Evolutionary conservation across 2,888 invertebrate genomes (phyloP).

Genomic region (Junonia oenone): DNA sequence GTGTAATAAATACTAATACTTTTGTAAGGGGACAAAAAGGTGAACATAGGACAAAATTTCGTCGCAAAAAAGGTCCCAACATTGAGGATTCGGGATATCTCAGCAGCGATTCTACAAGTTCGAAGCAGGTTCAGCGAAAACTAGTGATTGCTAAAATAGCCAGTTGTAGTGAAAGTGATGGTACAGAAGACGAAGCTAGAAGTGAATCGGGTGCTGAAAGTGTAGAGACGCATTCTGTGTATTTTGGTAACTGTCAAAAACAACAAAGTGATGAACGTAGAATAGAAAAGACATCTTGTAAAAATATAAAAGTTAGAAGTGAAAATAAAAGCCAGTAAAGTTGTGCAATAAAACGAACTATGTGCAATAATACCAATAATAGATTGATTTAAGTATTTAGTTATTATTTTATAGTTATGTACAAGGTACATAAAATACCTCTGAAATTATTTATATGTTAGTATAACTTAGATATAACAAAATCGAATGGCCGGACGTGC

Average conservation of each 20-base stretch:
- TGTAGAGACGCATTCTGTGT: conserved; percentile 91
- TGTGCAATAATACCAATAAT: conserved; percentile 48
- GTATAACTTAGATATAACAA: conserved; percentile 20
- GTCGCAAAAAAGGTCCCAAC: conserved; percentile 57
- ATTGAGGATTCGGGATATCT: conserved; percentile 91
- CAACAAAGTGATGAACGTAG: conserved; percentile 43
- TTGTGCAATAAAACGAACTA: conserved; percentile 42
- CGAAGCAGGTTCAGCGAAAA: conserved; percentile 64
- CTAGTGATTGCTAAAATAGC: conserved; percentile 71
- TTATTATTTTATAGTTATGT: conserved; percentile 1
- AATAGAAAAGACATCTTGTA: conserved; percentile 26
- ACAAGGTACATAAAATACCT: conserved; percentile 16
- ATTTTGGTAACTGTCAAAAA: conserved; percentile 86
- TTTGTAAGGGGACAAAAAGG: conserved; percentile 55
- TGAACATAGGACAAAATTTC: conserved; percentile 49
- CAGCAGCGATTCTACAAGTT: conserved; percentile 88
- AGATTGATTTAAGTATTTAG: not conserved
- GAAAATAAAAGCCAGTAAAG: conserved; percentile 18
- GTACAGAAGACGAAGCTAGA: conserved; percentile 88
- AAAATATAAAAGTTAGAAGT: conserved; percentile 27
- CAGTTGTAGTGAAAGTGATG: conserved; percentile 87
- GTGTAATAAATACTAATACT: conserved; percentile 57
- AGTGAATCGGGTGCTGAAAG: conserved; percentile 94
- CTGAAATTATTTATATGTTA: conserved; percentile 7
- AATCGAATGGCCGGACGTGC: conserved; percentile 69